A percentile compares a stretch with the other conserved stretches of the same genome.
These are phyloP conservation scores for Liopterus haemorrhoidalis DNA, from an alignment of 2,888 invertebrate genomes.

Conservation along the genomic window DNA sequence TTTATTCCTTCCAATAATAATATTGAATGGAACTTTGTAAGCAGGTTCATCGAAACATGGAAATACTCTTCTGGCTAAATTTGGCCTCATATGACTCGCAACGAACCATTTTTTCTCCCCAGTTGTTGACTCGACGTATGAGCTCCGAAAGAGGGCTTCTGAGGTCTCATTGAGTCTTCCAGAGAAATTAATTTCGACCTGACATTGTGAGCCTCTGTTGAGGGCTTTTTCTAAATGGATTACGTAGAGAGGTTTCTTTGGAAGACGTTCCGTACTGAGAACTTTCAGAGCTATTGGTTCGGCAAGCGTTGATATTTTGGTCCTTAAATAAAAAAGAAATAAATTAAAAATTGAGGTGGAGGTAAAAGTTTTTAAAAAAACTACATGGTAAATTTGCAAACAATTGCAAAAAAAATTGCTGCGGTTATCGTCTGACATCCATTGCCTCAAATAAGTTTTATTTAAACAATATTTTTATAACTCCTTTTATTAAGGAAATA, in stretches of 20 bases:
- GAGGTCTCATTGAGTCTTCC: conserved; percentile 59
- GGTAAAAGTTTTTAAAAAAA: not conserved
- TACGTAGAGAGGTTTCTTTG: conserved; percentile 57
- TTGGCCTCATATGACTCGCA: conserved; percentile 64
- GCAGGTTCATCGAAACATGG: conserved; percentile 78
- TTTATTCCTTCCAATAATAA: conserved; percentile 57
- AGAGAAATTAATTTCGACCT: conserved; percentile 59
- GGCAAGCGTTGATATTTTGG: conserved; percentile 32
- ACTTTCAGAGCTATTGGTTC: conserved; percentile 39
- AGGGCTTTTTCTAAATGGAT: conserved; percentile 56
- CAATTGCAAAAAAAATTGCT: too few relatives aligned
- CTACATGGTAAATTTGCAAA: too few relatives aligned
- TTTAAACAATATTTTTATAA: too few relatives aligned
- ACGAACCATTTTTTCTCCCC: conserved; percentile 51
- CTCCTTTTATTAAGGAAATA: too few relatives aligned
- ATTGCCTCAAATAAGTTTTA: too few relatives aligned
- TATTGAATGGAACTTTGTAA: conserved; percentile 64
- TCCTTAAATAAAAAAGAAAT: conserved; percentile 7
- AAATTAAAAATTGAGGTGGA: not conserved
- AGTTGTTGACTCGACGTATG: conserved; percentile 49
- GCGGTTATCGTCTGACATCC: too few relatives aligned
- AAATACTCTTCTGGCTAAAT: conserved; percentile 69
- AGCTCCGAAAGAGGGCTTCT: conserved; percentile 65
- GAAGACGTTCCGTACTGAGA: conserved; percentile 49
- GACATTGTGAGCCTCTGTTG: conserved; percentile 53